Percentiles rank a stretch among this genome's conserved stretches.
These are phyloP conservation scores for Phortica magna DNA, from an alignment of 2,888 invertebrate species.

Conservation along the genomic window DNA sequence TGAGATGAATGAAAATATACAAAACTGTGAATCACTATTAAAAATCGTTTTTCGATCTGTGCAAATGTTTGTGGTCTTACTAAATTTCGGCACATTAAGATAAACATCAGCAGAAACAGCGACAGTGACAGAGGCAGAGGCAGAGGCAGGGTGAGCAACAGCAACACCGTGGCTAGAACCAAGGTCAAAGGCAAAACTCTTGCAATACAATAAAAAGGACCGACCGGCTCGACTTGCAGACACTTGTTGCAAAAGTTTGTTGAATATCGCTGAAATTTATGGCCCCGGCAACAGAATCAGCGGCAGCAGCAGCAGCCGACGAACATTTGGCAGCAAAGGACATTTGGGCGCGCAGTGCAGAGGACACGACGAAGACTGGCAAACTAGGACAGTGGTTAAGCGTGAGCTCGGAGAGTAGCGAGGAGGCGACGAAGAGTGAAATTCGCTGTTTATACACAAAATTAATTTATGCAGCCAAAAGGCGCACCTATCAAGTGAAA, in stretches of 20 bases:
- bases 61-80: conserved; percentile 29
- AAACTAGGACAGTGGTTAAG: conserved; percentile 39
- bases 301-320: conserved; percentile 22
- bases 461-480: conserved; percentile 55
- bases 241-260: conserved; percentile 78
- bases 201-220: conserved; percentile 27
- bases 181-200: conserved; percentile 57
- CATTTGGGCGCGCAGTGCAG: conserved; percentile 1
- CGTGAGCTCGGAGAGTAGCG: conserved; percentile 31
- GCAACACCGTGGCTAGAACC: conserved; percentile 26
- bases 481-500: conserved; percentile 38
- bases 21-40: neutral
- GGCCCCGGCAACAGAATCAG: conserved; percentile 56
- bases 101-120: conserved; percentile 45
- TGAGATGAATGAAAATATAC: neutral
- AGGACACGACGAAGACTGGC: conserved; percentile 15
- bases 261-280: conserved; percentile 77
- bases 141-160: neutral
- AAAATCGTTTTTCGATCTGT: too few relatives aligned
- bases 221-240: conserved; percentile 44
- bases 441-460: conserved; percentile 35
- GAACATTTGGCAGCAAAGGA: conserved; percentile 48
- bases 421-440: conserved; percentile 39
- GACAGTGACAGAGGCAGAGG: neutral
- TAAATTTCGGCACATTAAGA: conserved; percentile 52